phyloP scores from a whole-genome alignment of 2,888 invertebrate species.

The Cepaea hortensis region DNA sequence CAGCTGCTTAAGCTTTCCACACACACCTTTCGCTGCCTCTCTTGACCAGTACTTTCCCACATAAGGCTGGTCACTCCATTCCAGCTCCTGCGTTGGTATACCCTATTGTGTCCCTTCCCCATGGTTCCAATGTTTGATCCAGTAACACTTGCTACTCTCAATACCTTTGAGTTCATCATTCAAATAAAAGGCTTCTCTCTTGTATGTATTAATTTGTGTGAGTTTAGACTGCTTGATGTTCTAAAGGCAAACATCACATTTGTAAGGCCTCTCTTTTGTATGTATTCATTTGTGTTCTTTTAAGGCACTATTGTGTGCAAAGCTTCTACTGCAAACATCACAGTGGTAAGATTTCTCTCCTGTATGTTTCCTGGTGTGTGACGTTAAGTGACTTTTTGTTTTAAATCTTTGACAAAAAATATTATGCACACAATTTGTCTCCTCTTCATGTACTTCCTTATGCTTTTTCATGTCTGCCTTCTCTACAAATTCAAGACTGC shows the following conservation, averaged over 20 bases:
- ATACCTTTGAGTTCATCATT: too few relatives aligned
- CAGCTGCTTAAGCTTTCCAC: too few relatives aligned
- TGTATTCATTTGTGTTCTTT: not conserved
- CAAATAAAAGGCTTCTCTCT: too few relatives aligned
- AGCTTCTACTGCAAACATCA: not conserved
- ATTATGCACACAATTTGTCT: not conserved
- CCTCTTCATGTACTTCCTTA: not conserved
- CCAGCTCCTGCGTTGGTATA: too few relatives aligned
- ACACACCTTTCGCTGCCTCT: too few relatives aligned
- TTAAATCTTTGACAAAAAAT: not conserved
- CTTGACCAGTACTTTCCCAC: too few relatives aligned
- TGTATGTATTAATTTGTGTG: too few relatives aligned
- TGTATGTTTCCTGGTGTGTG: not conserved
- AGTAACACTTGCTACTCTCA: too few relatives aligned
- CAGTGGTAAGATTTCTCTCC: not conserved
- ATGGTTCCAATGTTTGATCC: too few relatives aligned
- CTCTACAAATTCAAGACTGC: not conserved
- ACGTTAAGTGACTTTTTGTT: not conserved
- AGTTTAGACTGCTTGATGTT: too few relatives aligned
- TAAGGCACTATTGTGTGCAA: not conserved
- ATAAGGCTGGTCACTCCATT: too few relatives aligned
- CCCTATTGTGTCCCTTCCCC: too few relatives aligned
- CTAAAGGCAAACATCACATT: not conserved
- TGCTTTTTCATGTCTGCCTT: not conserved
- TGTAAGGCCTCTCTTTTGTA: not conserved